Evolutionary conservation across 2,888 invertebrate species (phyloP), one percentile per base, ranked within the genome.

Genomic region (Idaea straminata): DNA sequence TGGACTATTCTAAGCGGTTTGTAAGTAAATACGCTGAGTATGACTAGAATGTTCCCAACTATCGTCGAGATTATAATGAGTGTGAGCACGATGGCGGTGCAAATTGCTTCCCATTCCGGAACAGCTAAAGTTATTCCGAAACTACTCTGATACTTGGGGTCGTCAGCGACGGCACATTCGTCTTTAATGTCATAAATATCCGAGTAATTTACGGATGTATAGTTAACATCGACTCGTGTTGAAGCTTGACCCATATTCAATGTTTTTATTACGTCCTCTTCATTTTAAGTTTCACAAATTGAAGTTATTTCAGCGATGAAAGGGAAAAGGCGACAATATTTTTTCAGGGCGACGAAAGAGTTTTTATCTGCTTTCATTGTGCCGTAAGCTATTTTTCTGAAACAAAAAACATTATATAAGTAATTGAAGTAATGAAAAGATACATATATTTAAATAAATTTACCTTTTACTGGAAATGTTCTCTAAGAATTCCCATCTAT

Each of bases 21-120:
- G 89, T 99, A 98, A 0, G 97, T 98, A 90, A 99, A 98, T n/a
- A 99, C 98, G 81, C 98, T 97, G 59, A 98, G 94, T 75, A 99
- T 98, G 64, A 99, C 99, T 73, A 99, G 93, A 67, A 97, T 96
- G 89, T 99, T 99, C 64, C 99, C 99, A 65, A 98, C 95, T 68
- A 98, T 96, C 35, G 98, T 98, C 71, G 97, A 94, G 61, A 98
- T 93, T 71, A 98, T 98, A 79, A 99, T 96, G 74, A 98, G 94
- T 61, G 96, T 95, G 35, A 98, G 94, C 3, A 96, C 94, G 72
- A 97, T 91, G n/a, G 97, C 96, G 13, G 97, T 97, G 65, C 96
- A 90, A 67, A 96, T 93, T 4, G 97, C 97, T 84, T 97, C 97
- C 97, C 97, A 97, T 87, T 96, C 95, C 57, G 97, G 96, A 5